Evolutionary conservation across 2,113 vertebrate species (phyloP).

Genomic region (Theristicus caerulescens): DNA sequence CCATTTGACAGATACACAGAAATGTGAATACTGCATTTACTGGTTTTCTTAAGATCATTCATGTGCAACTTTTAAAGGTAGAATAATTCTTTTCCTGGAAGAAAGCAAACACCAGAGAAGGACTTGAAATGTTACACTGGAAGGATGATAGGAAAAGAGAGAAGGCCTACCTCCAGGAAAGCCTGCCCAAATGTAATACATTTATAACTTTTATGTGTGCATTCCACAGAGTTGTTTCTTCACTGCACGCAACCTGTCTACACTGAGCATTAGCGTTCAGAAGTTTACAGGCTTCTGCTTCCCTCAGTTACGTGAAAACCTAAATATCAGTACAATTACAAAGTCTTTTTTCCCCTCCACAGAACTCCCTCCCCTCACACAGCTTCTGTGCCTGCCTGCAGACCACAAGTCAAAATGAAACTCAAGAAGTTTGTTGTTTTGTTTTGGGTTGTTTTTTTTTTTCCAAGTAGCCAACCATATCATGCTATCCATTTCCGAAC

Average conservation of each 20-base stretch:
- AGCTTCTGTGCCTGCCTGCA: background rate
- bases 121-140: background rate
- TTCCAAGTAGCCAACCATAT: background rate
- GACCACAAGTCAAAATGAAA: background rate
- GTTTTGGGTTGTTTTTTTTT: background rate
- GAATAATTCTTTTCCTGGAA: conserved; percentile 3
- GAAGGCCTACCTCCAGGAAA: background rate
- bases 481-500: background rate
- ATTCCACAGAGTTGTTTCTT: background rate
- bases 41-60: conserved; percentile 13
- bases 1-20: background rate
- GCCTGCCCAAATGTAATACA: background rate
- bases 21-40: background rate
- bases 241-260: background rate
- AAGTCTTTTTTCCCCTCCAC: background rate
- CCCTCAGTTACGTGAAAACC: background rate
- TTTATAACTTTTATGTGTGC: background rate
- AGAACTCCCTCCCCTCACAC: background rate
- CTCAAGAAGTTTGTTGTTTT: too few relatives aligned
- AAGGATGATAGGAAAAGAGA: background rate
- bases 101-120: background rate
- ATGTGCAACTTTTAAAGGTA: background rate
- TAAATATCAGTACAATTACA: background rate
- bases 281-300: background rate
- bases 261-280: background rate